A percentile compares a stretch with the other conserved stretches of the same genome.
Evolutionary conservation across 2,888 invertebrate species (phyloP).

Genomic region (Spisula subtruncata): DNA sequence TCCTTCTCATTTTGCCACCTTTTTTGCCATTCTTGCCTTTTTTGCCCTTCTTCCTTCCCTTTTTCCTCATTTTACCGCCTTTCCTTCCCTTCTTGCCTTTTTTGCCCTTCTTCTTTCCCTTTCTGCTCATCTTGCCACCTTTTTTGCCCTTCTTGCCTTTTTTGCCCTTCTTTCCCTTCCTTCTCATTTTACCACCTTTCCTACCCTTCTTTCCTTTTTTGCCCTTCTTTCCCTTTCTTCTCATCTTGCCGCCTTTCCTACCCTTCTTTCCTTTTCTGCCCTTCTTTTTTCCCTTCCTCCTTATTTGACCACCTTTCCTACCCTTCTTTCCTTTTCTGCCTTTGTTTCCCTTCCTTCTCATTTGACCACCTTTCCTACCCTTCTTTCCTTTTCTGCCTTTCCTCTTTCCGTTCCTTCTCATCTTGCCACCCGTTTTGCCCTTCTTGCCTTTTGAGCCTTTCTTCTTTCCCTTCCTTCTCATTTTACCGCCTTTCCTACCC

Average conservation of each 20-base stretch:
- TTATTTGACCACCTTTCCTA: neutral
- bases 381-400: neutral
- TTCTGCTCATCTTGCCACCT: neutral
- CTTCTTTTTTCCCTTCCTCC: neutral
- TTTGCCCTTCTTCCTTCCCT: neutral
- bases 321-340: neutral
- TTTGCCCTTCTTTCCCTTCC: neutral
- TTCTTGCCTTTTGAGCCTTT: neutral
- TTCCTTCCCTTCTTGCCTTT: neutral
- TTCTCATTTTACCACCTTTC: neutral
- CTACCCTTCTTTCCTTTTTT: neutral
- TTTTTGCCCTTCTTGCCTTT: neutral
- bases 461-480: neutral
- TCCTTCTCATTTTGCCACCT: neutral
- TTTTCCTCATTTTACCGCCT: neutral
- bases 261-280: neutral
- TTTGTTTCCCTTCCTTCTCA: constrained; percentile 24
- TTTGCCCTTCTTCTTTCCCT: neutral
- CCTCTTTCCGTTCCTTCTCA: neutral
- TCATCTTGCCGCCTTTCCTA: neutral
- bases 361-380: neutral
- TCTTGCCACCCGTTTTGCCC: neutral
- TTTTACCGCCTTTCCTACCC: neutral
- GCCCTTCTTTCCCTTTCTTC: neutral
- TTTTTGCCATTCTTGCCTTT: neutral